Conservation (phyloP, 2,888 invertebrate genomes). For the Halictus quadricinctus region DNA sequence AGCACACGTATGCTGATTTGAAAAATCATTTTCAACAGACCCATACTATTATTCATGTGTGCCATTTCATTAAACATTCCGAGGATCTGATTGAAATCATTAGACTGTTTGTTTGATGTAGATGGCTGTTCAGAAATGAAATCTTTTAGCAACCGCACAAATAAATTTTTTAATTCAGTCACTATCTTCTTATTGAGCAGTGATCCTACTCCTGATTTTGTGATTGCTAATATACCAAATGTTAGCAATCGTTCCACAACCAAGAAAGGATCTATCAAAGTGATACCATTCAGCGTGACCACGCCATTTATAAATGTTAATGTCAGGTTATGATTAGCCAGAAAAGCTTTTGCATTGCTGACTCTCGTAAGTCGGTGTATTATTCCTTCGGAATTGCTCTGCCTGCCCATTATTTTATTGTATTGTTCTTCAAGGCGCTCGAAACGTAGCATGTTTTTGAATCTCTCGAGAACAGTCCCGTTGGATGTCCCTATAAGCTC, state of each 20-base stretch:
- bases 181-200: too few species aligned
- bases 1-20: background rate
- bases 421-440: constrained; percentile 64
- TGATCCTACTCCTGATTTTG: background rate
- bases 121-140: background rate
- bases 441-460: constrained; percentile 66
- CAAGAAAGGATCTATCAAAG: constrained; percentile 19
- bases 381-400: background rate
- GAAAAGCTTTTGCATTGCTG: constrained; percentile 6
- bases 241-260: background rate
- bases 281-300: constrained; percentile 7
- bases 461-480: constrained; percentile 68
- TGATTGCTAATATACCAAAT: background rate
- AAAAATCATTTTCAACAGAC: constrained; percentile 20
- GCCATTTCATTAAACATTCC: constrained; percentile 26
- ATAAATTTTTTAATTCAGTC: background rate
- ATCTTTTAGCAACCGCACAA: background rate
- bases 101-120: background rate
- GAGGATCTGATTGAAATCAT: background rate
- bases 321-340: background rate
- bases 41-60: background rate
- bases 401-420: background rate
- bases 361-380: background rate
- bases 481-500: constrained; percentile 67
- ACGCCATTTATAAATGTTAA: background rate